Evolutionary conservation across 2,113 vertebrate species (phyloP).

Genomic region (Neoarius graeffei): DNA sequence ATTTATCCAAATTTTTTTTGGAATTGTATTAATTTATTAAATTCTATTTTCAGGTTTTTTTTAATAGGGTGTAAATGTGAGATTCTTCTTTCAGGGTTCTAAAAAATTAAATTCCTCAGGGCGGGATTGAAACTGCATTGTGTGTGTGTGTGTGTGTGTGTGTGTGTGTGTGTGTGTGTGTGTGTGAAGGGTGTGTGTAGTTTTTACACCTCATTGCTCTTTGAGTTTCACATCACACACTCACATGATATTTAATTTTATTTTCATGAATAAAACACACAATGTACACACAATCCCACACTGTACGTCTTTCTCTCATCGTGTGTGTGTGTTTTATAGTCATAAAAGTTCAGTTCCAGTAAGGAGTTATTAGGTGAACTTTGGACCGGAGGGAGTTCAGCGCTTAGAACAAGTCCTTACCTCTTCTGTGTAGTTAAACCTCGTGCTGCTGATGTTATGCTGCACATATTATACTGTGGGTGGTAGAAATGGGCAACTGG

Average conservation of each 20-base stretch:
- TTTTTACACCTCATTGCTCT: not conserved
- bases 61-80: no score
- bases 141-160: not conserved
- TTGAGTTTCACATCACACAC: not conserved
- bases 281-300: not conserved
- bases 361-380: slow-evolving; percentile 4
- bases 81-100: no score
- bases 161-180: not conserved
- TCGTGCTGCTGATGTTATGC: not conserved
- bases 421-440: not conserved
- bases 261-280: not conserved
- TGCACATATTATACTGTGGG: not conserved
- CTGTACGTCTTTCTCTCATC: not conserved
- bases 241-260: not conserved
- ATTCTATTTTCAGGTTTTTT: no score
- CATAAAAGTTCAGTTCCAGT: slow-evolving; percentile 2
- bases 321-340: not conserved
- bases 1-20: no score
- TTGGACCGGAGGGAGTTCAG: not conserved
- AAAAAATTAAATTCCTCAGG: no score
- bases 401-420: not conserved
- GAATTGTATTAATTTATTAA: no score
- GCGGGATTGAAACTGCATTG: no score
- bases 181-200: not conserved
- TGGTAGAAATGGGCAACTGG: no score